These are phyloP conservation scores for Craniophora ligustri DNA, from an alignment of 2,888 invertebrate genomes.

Conservation along the genomic window DNA sequence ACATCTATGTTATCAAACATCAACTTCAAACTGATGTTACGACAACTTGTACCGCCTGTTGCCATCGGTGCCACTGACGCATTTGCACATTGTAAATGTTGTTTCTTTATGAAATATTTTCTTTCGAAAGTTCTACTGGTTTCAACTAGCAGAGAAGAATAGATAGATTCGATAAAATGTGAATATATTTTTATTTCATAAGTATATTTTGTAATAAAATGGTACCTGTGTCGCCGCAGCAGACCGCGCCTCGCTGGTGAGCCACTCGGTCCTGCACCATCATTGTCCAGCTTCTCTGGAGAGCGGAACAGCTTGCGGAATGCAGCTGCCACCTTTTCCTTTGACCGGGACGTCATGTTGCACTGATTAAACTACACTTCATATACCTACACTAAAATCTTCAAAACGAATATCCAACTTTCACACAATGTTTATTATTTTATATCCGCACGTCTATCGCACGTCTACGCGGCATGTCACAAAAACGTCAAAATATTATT, in stretches of 20 bases:
- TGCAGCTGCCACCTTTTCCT: constrained; percentile 94
- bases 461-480: constrained; percentile 70
- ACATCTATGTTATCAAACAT: constrained; percentile 58
- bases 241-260: constrained; percentile 89
- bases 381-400: constrained; percentile 65
- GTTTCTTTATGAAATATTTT: constrained; percentile 43
- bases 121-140: constrained; percentile 23
- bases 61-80: constrained; percentile 37
- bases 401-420: constrained; percentile 57
- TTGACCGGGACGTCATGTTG: constrained; percentile 93
- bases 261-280: constrained; percentile 89
- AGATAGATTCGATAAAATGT: background rate
- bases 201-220: no score
- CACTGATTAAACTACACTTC: constrained; percentile 68
- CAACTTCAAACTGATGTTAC: constrained; percentile 46
- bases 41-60: constrained; percentile 41
- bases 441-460: constrained; percentile 56
- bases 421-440: constrained; percentile 61
- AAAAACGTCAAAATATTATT: constrained; percentile 67
- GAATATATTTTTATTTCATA: no score
- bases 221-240: constrained; percentile 83
- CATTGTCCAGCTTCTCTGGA: constrained; percentile 91
- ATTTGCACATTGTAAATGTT: constrained; percentile 35
- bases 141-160: background rate
- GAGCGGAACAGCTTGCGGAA: constrained; percentile 93